These are phyloP conservation scores for Arctocebus calabarensis DNA, from an alignment of 2,797 vertebrate species.

Conservation along the genomic window DNA sequence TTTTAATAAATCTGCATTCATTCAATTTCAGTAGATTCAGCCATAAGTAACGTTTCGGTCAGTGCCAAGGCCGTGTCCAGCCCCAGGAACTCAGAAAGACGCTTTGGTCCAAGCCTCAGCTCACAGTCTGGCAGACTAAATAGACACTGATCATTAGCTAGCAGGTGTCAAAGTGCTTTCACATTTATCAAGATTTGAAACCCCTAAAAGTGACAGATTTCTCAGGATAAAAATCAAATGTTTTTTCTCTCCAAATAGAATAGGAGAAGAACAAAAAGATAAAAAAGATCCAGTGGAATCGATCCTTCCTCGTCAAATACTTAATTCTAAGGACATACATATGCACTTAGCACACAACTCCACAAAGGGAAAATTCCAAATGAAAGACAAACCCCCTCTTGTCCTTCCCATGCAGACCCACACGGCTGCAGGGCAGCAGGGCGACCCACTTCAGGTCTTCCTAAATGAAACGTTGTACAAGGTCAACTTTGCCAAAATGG, in stretches of 20 bases:
- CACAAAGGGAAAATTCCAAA: not conserved
- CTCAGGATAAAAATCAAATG: constrained; percentile 56
- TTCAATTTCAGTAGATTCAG: not conserved
- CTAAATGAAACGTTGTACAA: constrained; percentile 4
- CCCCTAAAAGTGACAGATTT: not conserved
- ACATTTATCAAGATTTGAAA: not conserved
- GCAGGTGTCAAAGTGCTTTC: not conserved
- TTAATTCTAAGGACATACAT: constrained; percentile 22
- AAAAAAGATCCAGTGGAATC: not conserved
- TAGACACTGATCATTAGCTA: not conserved
- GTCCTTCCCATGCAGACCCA: not conserved
- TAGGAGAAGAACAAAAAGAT: not conserved
- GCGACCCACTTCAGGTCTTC: not conserved
- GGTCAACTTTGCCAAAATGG: constrained; percentile 3
- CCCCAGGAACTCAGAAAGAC: not conserved
- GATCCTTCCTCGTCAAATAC: not conserved
- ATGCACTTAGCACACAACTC: not conserved
- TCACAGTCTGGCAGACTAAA: not conserved
- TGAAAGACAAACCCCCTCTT: not conserved
- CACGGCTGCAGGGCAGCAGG: not conserved
- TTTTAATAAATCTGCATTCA: not conserved
- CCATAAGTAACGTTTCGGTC: not conserved
- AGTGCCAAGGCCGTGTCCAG: not conserved
- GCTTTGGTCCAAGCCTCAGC: not conserved
- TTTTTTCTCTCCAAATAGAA: constrained; percentile 3